These are phyloP conservation scores for Parelbella ahira DNA, from an alignment of 2,888 invertebrate genomes.

Conservation along the genomic window DNA sequence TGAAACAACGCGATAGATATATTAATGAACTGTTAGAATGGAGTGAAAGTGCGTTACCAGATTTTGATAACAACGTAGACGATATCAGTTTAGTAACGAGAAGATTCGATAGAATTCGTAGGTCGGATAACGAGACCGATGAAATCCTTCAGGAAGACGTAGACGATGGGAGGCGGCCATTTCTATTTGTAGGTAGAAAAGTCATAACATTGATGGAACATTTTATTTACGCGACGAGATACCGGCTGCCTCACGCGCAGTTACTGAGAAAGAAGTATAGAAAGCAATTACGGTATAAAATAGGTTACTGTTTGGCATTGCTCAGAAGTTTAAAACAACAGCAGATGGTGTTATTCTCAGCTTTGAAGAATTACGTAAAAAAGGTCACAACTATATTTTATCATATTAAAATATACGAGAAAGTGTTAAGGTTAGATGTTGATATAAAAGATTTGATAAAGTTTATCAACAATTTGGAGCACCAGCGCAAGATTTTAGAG, in stretches of 20 bases:
- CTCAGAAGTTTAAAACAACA: conserved; percentile 37
- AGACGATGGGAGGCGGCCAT: neutral
- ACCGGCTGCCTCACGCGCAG: conserved; percentile 40
- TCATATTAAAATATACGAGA: conserved; percentile 41
- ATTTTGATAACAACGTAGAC: conserved; percentile 31
- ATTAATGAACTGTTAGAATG: conserved; percentile 26
- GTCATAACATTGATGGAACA: conserved; percentile 37
- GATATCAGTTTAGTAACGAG: conserved; percentile 34
- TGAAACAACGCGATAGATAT: neutral
- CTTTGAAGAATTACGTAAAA: conserved; percentile 14
- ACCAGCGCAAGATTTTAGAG: conserved; percentile 2
- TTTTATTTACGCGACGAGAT: conserved; percentile 43
- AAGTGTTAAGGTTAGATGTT: conserved; percentile 36
- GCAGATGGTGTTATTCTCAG: conserved; percentile 34
- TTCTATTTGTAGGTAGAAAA: too few species aligned
- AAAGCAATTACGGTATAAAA: conserved; percentile 31
- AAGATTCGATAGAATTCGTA: conserved; percentile 33
- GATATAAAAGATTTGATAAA: conserved; percentile 37
- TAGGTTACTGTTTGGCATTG: conserved; percentile 43
- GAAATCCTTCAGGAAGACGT: neutral
- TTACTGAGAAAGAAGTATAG: conserved; percentile 41
- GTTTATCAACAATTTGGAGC: conserved; percentile 21
- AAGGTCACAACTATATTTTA: conserved; percentile 23
- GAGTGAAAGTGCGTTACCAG: conserved; percentile 26
- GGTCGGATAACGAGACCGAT: neutral